phyloP scores from a whole-genome alignment of 1,140 invertebrate genomes.

The Ptiloglossa arizonensis region DNA sequence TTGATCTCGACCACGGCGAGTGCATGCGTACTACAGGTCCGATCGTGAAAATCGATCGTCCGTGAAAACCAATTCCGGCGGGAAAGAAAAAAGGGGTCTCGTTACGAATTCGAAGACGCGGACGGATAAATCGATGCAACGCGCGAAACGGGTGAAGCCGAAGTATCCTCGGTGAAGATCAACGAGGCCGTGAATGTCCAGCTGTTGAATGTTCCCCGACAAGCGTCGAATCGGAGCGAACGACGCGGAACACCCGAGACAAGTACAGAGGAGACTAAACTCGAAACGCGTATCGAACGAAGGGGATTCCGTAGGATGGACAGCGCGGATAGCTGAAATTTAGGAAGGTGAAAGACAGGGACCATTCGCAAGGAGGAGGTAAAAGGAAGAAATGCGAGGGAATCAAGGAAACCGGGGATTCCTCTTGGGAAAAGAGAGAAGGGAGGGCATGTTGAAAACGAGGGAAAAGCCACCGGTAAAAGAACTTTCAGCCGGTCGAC shows the following conservation, averaged over 20 bases:
- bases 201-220: neutral
- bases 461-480: neutral
- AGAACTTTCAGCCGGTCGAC: constrained; percentile 11
- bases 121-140: neutral
- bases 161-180: neutral
- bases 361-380: too few species aligned
- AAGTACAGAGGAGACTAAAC: neutral
- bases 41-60: too few species aligned
- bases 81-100: too few species aligned
- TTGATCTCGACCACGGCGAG: too few species aligned
- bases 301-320: neutral
- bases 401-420: neutral
- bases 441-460: too few species aligned
- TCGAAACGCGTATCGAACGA: neutral
- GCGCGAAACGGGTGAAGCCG: neutral
- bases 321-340: neutral
- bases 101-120: too few species aligned
- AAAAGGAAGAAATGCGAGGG: neutral
- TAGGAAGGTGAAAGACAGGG: too few species aligned
- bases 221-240: neutral
- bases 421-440: neutral
- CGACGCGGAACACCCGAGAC: neutral
- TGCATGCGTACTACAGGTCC: too few species aligned
- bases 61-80: too few species aligned
- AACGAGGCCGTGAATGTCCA: neutral